Conservation (phyloP, 2,888 invertebrate species). For the Melanargia galathea region DNA sequence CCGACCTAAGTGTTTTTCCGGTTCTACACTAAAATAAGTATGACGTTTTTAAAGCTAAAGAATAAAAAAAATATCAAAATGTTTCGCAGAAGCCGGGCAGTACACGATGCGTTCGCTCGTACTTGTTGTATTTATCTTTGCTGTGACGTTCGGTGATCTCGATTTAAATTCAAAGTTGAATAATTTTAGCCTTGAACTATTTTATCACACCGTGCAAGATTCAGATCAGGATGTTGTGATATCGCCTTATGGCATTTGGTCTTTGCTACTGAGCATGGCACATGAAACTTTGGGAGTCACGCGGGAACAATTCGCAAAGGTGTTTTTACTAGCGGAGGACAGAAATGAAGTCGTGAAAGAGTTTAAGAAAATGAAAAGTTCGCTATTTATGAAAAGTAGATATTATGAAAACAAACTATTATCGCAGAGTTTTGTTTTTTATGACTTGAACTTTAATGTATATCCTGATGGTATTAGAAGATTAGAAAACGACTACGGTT, state of each 20-base stretch:
- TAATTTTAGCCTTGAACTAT: constrained; percentile 67
- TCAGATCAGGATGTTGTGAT: constrained; percentile 68
- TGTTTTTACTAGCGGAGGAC: constrained; percentile 8
- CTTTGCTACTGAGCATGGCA: constrained; percentile 68
- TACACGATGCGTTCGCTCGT: neutral
- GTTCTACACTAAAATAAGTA: too few species aligned
- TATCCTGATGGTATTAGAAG: neutral
- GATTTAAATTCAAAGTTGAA: constrained; percentile 67
- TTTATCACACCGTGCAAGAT: constrained; percentile 62
- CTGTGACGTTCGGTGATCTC: constrained; percentile 38
- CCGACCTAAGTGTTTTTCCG: too few species aligned
- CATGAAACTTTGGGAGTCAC: constrained; percentile 61
- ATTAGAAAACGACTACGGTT: neutral
- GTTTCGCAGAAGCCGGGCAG: neutral
- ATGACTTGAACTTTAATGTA: neutral
- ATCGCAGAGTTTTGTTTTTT: constrained; percentile 28
- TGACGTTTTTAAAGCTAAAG: too few species aligned
- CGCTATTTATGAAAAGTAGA: too few species aligned
- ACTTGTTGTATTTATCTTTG: neutral
- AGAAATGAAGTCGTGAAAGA: neutral
- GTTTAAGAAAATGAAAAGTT: neutral
- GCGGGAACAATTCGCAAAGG: constrained; percentile 41
- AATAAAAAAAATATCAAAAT: too few species aligned
- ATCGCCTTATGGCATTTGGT: constrained; percentile 76
- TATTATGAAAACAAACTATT: too few species aligned